Evolutionary conservation across 2,797 vertebrate species (phyloP).

Genomic region (Phylloscopus collybita): DNA sequence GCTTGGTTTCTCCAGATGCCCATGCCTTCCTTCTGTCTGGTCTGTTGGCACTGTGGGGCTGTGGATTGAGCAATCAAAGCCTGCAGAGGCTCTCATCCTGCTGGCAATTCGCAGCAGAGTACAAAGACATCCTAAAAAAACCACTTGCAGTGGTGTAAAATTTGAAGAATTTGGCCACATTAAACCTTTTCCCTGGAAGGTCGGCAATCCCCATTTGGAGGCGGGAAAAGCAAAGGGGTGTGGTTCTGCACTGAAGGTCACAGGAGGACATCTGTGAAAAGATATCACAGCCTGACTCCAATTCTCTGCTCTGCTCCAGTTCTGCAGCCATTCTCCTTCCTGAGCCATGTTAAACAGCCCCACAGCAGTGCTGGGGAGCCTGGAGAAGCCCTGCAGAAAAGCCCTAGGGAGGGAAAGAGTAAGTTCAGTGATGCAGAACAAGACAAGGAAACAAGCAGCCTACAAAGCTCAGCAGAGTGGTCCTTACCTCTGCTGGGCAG

Average conservation of each 20-base stretch:
- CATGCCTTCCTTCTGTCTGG: neutral
- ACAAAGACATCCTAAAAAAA: neutral
- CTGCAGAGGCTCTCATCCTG: neutral
- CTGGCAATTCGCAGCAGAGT: neutral
- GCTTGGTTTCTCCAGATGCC: neutral
- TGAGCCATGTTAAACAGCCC: neutral
- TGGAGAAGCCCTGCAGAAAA: neutral
- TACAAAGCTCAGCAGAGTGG: neutral
- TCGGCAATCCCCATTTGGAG: neutral
- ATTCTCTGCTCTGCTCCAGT: neutral
- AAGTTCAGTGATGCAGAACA: neutral
- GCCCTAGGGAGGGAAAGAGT: constrained; percentile 2
- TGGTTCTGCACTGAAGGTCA: neutral
- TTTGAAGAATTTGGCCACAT: neutral
- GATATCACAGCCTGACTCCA: neutral
- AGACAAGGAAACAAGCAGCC: neutral
- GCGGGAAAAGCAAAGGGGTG: neutral
- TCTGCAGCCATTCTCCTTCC: neutral
- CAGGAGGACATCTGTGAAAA: neutral
- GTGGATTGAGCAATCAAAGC: neutral
- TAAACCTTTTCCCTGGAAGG: neutral
- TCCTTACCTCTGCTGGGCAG: neutral
- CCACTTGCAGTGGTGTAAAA: neutral
- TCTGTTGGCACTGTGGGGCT: fast-evolving
- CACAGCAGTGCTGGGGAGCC: neutral